Evolutionary conservation across 2,113 vertebrate genomes (phyloP).

Genomic region (Harpagus bidentatus): DNA sequence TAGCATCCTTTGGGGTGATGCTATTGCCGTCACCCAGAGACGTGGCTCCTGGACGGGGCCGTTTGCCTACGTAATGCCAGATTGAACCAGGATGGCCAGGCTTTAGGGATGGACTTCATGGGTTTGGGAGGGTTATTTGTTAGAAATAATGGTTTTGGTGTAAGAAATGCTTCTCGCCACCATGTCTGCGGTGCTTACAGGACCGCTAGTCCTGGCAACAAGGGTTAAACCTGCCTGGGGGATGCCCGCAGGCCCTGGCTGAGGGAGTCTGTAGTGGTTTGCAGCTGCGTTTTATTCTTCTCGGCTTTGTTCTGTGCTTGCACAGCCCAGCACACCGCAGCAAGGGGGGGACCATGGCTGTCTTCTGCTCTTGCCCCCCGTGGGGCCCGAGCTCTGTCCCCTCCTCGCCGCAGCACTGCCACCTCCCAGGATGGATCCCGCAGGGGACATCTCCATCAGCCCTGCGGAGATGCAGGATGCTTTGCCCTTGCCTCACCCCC

Average conservation of each 20-base stretch:
- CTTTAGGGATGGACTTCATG: neutral
- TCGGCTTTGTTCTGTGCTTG: neutral
- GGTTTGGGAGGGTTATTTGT: neutral
- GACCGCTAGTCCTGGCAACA: rapidly evolving
- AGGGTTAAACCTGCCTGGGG: neutral
- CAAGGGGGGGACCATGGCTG: neutral
- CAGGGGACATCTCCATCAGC: rapidly evolving
- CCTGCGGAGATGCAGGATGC: neutral
- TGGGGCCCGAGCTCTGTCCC: rapidly evolving
- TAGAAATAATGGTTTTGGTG: neutral
- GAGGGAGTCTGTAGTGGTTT: neutral
- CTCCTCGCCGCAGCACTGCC: rapidly evolving
- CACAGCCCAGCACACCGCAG: neutral
- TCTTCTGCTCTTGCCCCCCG: rapidly evolving
- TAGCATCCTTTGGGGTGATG: neutral
- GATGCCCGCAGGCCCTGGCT: neutral
- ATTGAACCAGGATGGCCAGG: rapidly evolving
- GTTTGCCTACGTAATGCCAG: rapidly evolving
- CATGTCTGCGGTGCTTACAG: rapidly evolving
- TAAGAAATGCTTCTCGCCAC: neutral
- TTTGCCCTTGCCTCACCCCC: neutral
- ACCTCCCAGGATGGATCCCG: neutral
- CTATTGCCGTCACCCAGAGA: neutral
- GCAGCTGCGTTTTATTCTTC: neutral
- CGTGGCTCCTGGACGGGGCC: rapidly evolving